Evolutionary conservation across 2,113 vertebrate species (phyloP).

Genomic region (Cryptoleucopteryx plumbea): DNA sequence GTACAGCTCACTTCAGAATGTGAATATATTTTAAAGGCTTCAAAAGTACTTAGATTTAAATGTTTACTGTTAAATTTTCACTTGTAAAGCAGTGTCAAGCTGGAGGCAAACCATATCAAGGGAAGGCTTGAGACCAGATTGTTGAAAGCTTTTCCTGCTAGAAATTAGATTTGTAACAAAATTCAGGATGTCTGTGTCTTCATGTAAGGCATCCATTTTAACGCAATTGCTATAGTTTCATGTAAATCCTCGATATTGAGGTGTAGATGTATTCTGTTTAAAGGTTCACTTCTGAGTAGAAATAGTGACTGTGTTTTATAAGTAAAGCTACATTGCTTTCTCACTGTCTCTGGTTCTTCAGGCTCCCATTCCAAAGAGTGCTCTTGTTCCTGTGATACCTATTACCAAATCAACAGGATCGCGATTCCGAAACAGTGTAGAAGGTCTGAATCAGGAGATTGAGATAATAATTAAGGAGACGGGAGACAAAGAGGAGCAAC

Average conservation of each 20-base stretch:
- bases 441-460: slow-evolving; percentile 98
- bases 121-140: background rate
- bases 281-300: background rate
- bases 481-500: slow-evolving; percentile 91
- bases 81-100: background rate
- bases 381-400: slow-evolving; percentile 90
- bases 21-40: background rate
- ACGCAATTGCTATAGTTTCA: accelerated
- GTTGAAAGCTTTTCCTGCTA: background rate
- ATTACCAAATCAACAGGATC: slow-evolving; percentile 92
- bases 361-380: slow-evolving; percentile 92
- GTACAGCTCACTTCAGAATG: background rate
- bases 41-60: background rate
- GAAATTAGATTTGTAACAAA: background rate
- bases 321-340: background rate
- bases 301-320: background rate
- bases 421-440: slow-evolving; percentile 95
- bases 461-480: slow-evolving; percentile 98
- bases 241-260: background rate
- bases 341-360: slow-evolving; percentile 45
- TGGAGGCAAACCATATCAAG: background rate
- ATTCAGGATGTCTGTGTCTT: background rate
- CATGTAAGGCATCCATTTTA: background rate
- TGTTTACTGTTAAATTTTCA: background rate
- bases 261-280: background rate